These are phyloP conservation scores for Eubasilissa splendida DNA, from an alignment of 2,888 invertebrate species.

Conservation along the genomic window DNA sequence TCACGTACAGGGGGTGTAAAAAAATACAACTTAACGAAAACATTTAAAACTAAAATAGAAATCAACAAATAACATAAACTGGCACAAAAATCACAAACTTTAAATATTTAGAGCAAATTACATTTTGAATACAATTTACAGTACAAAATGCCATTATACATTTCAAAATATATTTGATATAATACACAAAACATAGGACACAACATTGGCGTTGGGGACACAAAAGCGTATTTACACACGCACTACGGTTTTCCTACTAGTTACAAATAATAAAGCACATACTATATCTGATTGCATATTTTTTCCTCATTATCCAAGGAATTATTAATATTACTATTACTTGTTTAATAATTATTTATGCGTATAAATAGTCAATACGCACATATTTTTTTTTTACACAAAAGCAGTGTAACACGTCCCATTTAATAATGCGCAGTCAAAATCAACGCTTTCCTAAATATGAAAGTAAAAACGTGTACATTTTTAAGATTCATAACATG, in stretches of 20 bases:
- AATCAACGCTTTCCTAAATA: too few relatives aligned
- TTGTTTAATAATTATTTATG: not conserved
- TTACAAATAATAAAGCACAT: constrained; percentile 36
- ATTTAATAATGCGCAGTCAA: too few relatives aligned
- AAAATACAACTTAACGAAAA: constrained; percentile 7
- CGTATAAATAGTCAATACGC: not conserved
- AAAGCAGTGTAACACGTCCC: too few relatives aligned
- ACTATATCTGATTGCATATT: constrained; percentile 35
- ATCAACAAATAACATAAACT: constrained; percentile 26
- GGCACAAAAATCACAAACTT: constrained; percentile 16
- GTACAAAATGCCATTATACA: constrained; percentile 2
- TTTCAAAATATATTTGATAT: not conserved
- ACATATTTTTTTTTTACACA: not conserved
- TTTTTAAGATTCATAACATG: too few relatives aligned
- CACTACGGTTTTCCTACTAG: constrained; percentile 13
- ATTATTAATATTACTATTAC: constrained; percentile 1
- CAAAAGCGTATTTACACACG: constrained; percentile 30
- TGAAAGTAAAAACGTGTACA: too few relatives aligned
- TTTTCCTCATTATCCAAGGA: constrained; percentile 14
- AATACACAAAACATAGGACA: constrained; percentile 7
- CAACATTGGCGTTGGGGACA: constrained; percentile 18
- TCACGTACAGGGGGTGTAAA: not conserved
- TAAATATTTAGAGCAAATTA: not conserved
- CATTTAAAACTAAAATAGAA: constrained; percentile 6
- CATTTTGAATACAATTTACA: not conserved